Evolutionary conservation across 2,797 vertebrate genomes (phyloP).

Genomic region (Pseudochirops corinnae): DNA sequence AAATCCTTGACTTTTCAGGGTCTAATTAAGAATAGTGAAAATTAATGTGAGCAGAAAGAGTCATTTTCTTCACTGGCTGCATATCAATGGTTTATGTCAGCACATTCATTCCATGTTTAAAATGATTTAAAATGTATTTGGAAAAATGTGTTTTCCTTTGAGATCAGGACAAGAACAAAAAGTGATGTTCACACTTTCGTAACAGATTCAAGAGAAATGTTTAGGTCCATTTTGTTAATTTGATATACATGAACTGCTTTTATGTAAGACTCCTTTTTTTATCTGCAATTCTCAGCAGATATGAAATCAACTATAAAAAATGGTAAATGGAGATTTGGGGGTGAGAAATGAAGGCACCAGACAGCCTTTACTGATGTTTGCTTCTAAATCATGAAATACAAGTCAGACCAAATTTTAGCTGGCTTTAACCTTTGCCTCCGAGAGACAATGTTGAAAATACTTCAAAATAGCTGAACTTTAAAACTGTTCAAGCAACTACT

Average conservation of each 20-base stretch:
- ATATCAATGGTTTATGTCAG: constrained; percentile 85
- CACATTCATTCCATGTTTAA: constrained; percentile 79
- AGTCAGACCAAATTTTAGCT: constrained; percentile 54
- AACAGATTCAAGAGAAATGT: background rate
- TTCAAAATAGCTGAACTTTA: constrained; percentile 32
- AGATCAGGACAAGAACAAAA: constrained; percentile 67
- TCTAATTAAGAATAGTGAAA: constrained; percentile 87
- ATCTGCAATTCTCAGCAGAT: constrained; percentile 67
- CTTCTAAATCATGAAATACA: constrained; percentile 69
- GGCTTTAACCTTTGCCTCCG: constrained; percentile 40
- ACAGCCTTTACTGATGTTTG: constrained; percentile 43
- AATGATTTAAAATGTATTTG: constrained; percentile 72
- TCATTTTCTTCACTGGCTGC: constrained; percentile 79
- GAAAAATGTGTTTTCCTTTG: constrained; percentile 67
- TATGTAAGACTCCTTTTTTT: constrained; percentile 70
- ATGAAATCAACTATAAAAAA: constrained; percentile 51
- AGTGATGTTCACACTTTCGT: constrained; percentile 71
- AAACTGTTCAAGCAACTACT: constrained; percentile 8
- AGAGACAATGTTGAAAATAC: constrained; percentile 45
- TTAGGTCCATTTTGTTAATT: background rate
- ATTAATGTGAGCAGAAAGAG: constrained; percentile 85
- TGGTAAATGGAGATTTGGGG: constrained; percentile 66
- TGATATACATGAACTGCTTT: constrained; percentile 62
- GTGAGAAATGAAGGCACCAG: constrained; percentile 47
- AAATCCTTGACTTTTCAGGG: constrained; percentile 87